Evolutionary conservation across 2,113 vertebrate species (phyloP), one percentile per base, ranked within the genome.

Genomic region (Hemiprocne comata): DNA sequence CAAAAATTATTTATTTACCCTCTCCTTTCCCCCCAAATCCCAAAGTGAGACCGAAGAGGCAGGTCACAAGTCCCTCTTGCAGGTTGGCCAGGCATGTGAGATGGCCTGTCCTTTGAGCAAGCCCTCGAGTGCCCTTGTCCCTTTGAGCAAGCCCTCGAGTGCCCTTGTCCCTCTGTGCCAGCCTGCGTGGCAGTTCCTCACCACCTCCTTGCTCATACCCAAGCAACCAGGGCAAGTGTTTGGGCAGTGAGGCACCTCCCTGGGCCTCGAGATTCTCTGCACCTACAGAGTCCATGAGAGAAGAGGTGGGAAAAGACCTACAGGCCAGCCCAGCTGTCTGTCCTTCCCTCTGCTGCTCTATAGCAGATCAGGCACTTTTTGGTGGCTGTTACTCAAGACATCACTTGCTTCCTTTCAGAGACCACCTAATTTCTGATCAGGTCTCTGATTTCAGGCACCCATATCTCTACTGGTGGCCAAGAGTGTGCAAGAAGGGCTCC

Each of bases 1-100:
- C 29, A 26, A 8, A 13, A 54, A 67, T 95, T 79, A 54, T 89
- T 96, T 94, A 69, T 95, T 97, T 96, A 87, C 44, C 69, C 53
- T 77, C 34, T 93, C 40, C 82, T 90, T 88, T 64, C 15, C 25
- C 55, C 11, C 17, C 20, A 54, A 61, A 89, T 71, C 69, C 69
- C 9, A 4, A 83, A 93, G 51, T 15, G 23, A 76, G 10, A 74
- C 40, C 1, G 10, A 2, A 86, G 88, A 53, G 0, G 0, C 21
- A 74, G 53, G 12, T 66, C 34, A 24, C 57, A 81, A 57, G 29
- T 74, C 57, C 28, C 57, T 57, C 65, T 81, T 2, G 7, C 40
- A 17, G n/a, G 40, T 40, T 20, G 28, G 36, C 73, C n/a, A 1
- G 34, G 40, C 76, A 84, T 55, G 42, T 67, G n/a, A 64, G 46